Percentiles rank a stretch among this genome's conserved stretches.
These are phyloP conservation scores for Antennarius striatus DNA, from an alignment of 2,113 vertebrate species.

Conservation along the genomic window DNA sequence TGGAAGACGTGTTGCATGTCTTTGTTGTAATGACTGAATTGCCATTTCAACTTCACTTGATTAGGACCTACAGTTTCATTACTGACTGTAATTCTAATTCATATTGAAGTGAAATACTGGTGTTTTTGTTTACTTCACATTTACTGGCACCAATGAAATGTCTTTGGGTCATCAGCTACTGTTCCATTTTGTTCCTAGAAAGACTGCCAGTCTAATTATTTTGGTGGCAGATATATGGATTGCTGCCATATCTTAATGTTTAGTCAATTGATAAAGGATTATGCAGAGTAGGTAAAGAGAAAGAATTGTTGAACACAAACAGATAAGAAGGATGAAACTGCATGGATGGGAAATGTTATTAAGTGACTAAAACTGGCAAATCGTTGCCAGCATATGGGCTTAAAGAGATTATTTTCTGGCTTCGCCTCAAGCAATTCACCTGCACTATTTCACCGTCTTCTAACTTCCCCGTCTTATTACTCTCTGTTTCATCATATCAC, in stretches of 20 bases:
- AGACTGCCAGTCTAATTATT: constrained; percentile 23
- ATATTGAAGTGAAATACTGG: neutral
- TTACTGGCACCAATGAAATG: constrained; percentile 1
- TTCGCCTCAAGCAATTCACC: constrained; percentile 39
- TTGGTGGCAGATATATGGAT: constrained; percentile 37
- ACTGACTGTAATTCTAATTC: neutral
- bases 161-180: constrained; percentile 13
- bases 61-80: neutral
- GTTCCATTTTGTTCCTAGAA: constrained; percentile 20
- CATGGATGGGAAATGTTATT: constrained; percentile 16
- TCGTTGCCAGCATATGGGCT: constrained; percentile 19
- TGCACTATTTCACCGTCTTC: neutral
- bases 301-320: constrained; percentile 30
- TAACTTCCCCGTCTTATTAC: neutral
- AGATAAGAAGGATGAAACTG: constrained; percentile 17
- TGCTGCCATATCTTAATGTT: constrained; percentile 36
- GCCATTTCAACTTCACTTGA: constrained; percentile 1
- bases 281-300: constrained; percentile 8
- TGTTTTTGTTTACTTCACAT: too few relatives aligned
- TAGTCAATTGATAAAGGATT: constrained; percentile 47
- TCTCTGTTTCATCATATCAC: constrained; percentile 4
- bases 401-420: constrained; percentile 31
- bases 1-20: constrained; percentile 5
- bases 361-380: constrained; percentile 26
- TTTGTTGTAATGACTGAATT: neutral